Percentiles rank a stretch among this genome's conserved stretches.
These are phyloP conservation scores for Exaiptasia diaphana DNA, from an alignment of 64 coral and sea anemone species.

Conservation along the genomic window DNA sequence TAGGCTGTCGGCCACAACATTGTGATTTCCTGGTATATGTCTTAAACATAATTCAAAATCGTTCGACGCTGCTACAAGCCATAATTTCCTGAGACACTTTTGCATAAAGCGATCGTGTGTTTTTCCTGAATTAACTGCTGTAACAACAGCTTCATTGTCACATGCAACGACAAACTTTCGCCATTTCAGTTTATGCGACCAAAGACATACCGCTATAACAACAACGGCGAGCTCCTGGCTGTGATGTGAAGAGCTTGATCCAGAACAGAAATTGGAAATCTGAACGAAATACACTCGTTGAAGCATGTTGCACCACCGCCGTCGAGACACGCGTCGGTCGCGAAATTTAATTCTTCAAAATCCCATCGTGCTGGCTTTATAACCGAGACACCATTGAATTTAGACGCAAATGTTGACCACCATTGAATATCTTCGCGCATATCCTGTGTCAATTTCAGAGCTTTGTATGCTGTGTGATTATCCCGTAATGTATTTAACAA, in stretches of 20 bases:
- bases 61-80: not conserved
- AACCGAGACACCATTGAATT: slow-evolving; percentile 18
- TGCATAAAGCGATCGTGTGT: slow-evolving; percentile 6
- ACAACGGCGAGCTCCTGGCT: slow-evolving; percentile 1
- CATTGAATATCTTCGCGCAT: not conserved
- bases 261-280: not conserved
- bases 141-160: slow-evolving; percentile 11
- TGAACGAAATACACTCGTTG: not conserved
- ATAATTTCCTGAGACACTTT: slow-evolving; percentile 1
- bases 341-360: not conserved
- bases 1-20: not conserved
- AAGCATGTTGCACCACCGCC: slow-evolving; percentile 2
- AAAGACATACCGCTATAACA: not conserved
- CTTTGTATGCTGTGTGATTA: not conserved
- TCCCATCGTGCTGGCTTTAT: not conserved
- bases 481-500: not conserved
- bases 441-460: not conserved
- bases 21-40: slow-evolving; percentile 24
- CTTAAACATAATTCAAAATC: not conserved
- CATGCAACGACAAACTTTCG: not conserved
- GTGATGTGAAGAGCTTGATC: not conserved
- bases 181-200: not conserved
- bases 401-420: not conserved
- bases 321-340: not conserved
- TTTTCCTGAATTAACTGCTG: not conserved